Evolutionary conservation across 2,113 vertebrate species (phyloP), one percentile per base, ranked within the genome.

Genomic region (Atlantisia rogersi): DNA sequence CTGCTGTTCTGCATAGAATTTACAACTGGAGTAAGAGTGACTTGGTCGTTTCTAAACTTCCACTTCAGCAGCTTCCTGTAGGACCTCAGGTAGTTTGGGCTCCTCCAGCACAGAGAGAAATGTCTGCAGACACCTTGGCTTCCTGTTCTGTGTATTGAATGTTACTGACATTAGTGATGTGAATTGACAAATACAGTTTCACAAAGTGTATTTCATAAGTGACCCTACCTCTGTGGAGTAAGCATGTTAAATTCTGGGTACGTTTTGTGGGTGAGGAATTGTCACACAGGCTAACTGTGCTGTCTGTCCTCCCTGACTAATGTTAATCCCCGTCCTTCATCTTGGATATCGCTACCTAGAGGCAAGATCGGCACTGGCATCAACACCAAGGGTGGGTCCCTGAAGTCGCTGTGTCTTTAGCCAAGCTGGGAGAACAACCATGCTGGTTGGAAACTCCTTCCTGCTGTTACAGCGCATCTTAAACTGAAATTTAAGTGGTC

Each of bases 351-450:
- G 1, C 24, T 58, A 11, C 68, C 40, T 74, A 20, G 70, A 81
- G 37, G 48, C 0, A 0, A 75, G 32, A 59, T 5, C 60, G 75
- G 53, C 50, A 69, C 7, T 39, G 29, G 12, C 3, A 1, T 32
- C n/a, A 25, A 1, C 11, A 44, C 59, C 20, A 22, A 26, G n/a
- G 56, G 17, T 37, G 52, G 15, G 20, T 69, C 69, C 25, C 46
- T 70, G 31, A 77, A 48, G 50, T 40, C 46, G 63, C 25, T 92
- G 21, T 48, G 32, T 22, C 35, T 42, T 82, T 15, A 29, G 53
- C 39, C 71, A 67, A 37, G 40, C 71, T 69, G 31, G 35, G 11
- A 19, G n/a, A 75, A 46, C 7, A 78, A 8, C 52, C 19, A 19
- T 50, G 22, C n/a, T 52, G 6, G 16, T 1, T 52, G 31, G 62